phyloP scores from a whole-genome alignment of 1,140 invertebrate genomes.

The Pollicipes pollicipes region DNA sequence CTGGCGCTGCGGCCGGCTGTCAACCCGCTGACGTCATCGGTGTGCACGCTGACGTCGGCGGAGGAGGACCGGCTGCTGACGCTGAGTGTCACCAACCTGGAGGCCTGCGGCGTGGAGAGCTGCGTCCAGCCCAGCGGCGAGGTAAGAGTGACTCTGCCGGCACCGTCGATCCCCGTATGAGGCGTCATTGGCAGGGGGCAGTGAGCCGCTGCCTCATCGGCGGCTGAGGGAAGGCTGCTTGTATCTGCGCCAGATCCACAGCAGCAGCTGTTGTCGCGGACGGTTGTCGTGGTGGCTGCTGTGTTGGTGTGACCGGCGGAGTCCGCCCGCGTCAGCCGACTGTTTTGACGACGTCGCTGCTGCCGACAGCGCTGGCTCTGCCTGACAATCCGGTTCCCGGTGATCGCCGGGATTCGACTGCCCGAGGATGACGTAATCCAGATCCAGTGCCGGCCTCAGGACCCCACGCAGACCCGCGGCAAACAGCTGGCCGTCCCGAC shows the following conservation, averaged over 20 bases:
- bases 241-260: no score
- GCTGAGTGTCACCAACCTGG: neutral
- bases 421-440: slow-evolving; percentile 3
- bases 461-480: neutral
- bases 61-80: neutral
- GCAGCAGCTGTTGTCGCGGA: no score
- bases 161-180: no score
- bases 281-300: no score
- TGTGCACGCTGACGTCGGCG: neutral
- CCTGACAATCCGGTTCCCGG: neutral
- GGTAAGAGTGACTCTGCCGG: neutral
- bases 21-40: neutral
- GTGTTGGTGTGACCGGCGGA: no score
- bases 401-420: neutral
- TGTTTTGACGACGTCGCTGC: no score
- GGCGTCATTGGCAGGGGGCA: no score
- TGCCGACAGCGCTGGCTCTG: neutral
- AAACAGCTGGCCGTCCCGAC: neutral
- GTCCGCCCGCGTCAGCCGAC: no score
- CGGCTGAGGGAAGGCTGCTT: no score
- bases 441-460: slow-evolving; percentile 1
- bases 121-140: neutral
- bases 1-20: neutral
- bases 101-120: neutral
- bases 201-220: no score